These are phyloP conservation scores for Fistularia commersonii DNA, from an alignment of 2,797 vertebrate species.

Conservation along the genomic window DNA sequence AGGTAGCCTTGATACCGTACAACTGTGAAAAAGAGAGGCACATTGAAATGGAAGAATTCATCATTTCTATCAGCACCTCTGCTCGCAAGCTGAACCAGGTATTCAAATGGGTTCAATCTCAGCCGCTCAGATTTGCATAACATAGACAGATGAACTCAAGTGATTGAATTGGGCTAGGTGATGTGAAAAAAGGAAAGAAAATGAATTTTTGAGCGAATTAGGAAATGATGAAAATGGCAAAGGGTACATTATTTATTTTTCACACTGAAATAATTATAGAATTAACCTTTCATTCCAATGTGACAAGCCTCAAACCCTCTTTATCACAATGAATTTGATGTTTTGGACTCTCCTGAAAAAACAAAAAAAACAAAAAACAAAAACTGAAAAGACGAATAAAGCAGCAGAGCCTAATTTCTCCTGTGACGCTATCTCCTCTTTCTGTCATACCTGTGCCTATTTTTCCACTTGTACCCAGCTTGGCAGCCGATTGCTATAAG, in stretches of 20 bases:
- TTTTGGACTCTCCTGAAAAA: slow-evolving; percentile 35
- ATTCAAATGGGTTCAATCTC: slow-evolving; percentile 76
- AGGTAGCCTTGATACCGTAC: slow-evolving; percentile 73
- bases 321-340: slow-evolving; percentile 60
- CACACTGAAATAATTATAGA: slow-evolving; percentile 68
- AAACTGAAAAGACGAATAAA: slow-evolving; percentile 45
- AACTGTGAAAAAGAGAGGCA: slow-evolving; percentile 61
- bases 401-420: slow-evolving; percentile 23
- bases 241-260: slow-evolving; percentile 70
- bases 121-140: slow-evolving; percentile 75
- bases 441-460: slow-evolving; percentile 7
- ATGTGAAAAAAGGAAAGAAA: slow-evolving; percentile 57
- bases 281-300: slow-evolving; percentile 59
- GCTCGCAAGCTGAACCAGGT: slow-evolving; percentile 63
- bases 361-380: slow-evolving; percentile 32
- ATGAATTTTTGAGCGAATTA: slow-evolving; percentile 72
- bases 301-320: slow-evolving; percentile 58
- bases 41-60: slow-evolving; percentile 73
- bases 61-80: slow-evolving; percentile 57
- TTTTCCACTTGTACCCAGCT: slow-evolving; percentile 4
- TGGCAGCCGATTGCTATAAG: slow-evolving; percentile 39
- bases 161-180: slow-evolving; percentile 74
- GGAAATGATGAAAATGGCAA: slow-evolving; percentile 61
- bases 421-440: slow-evolving; percentile 10
- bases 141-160: slow-evolving; percentile 75